Evolutionary conservation across 1,140 invertebrate species (phyloP), one percentile per base, ranked within the genome.

Genomic region (Kradibia gibbosae): DNA sequence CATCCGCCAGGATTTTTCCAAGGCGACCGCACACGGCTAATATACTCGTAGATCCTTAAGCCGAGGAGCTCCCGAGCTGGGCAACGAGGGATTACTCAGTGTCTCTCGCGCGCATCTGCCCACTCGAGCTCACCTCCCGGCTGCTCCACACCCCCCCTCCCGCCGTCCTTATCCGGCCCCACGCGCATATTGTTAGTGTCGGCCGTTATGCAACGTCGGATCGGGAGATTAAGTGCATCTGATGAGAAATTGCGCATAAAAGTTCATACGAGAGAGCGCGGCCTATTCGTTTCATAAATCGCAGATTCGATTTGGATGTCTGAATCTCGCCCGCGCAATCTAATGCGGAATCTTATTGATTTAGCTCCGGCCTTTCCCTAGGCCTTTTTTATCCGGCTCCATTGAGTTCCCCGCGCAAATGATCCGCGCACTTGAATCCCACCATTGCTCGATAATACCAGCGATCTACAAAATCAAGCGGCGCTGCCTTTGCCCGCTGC

Each of bases 191-290:
- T 72, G 75, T 39, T 67, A 53, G n/a, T 72, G 34, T n/a, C 45
- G 25, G 25, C 11, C 25, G 78, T 80, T 73, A 72, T 73, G 65
- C 39, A 72, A 80, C 67, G 22, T 57, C 31, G 42, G 79, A 73
- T 73, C 28, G 67, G 60, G 78, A 80, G 78, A 80, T 80, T 55
- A 80, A 67, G 67, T 34, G n/a, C 42, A 50, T 42, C 65, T 36
- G 31, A 77, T 20, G 75, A 65, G 60, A 50, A 78, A 70, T 53
- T 48, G 62, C 62, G 62, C 62, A n/a, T 39, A 67, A 67, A 39
- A 39, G 39, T 17, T 34, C 1, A 20, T 31, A 25, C 13, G 31
- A 65, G 36, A 65, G 34, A n/a, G 28, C 22, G 1, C 60, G 57
- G 57, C 17, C 25, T 53, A 25, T 42, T 34, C 60, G 75, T 78